Base-by-base conservation (phyloP, 2,888 invertebrate species). In the Elysia crispata region DNA sequence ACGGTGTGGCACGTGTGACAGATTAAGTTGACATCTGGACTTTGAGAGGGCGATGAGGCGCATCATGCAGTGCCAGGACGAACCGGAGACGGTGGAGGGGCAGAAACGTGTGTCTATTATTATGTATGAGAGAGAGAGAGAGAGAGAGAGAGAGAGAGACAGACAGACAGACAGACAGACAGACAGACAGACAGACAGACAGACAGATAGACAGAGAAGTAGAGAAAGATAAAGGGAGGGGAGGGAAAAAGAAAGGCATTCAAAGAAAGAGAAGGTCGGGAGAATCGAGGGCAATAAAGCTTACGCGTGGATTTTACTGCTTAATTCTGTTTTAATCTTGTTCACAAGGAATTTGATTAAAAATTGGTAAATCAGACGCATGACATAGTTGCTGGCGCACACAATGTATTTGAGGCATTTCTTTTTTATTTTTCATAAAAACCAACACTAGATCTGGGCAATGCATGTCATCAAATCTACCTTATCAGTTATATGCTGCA, bases 91-190 rank as follows among this genome's bases (percentile, higher is more conserved):
- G 1, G 1, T 28, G 64, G 23, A 11, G 60, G 25, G 25, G 11
- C 5, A 1, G 11, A 11, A 25, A 60, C 5, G 60, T n/a, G n/a
- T n/a, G n/a, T 15, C 1, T n/a, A 28, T n/a, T 31, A 28, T 18
- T 15, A 5, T 28, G 33, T 31, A 5, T 18, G 33, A 31, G 30
- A 69, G 31, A 31, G 33, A 31, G 11, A n/a, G 33, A 31, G 31
- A 31, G 11, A 13, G 33, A 31, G 31, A 31, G 33, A 18, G 33
- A 67, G 67, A 67, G 28, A 28, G 30, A 28, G 69, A 28, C 18
- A 33, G 33, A 69, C 30, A 69, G 33, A 30, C 18, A 69, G 69
- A 69, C 18, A 33, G n/a, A 69, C 18, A 69, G 33, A 33, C 18
- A 69, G 69, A 69, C 18, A 33, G 33, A 31, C 18, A 69, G 33